phyloP scores from a whole-genome alignment of 2,888 invertebrate genomes.

The Pachymerium ferrugineum region DNA sequence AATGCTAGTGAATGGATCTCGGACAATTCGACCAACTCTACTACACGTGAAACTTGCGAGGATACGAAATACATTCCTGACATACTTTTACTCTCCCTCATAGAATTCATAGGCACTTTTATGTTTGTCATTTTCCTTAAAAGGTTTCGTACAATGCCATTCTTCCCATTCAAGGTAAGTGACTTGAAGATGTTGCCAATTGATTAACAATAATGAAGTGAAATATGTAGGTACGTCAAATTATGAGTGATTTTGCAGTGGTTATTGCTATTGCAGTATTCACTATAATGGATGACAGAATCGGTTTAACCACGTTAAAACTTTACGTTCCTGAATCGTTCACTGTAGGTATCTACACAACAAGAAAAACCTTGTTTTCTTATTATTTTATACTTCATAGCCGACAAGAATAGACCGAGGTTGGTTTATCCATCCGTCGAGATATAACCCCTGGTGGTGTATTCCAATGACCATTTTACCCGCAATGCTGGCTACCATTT shows the following conservation, averaged over 20 bases:
- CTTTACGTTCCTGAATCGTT: constrained; percentile 47
- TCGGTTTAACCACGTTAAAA: constrained; percentile 50
- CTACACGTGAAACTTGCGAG: neutral
- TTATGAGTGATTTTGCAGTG: constrained; percentile 53
- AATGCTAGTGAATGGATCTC: neutral
- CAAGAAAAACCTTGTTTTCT: neutral
- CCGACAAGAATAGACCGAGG: constrained; percentile 36
- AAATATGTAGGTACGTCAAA: constrained; percentile 47
- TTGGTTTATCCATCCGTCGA: constrained; percentile 38
- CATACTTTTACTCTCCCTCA: constrained; percentile 46
- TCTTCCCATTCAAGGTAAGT: constrained; percentile 43
- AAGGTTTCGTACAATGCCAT: constrained; percentile 42
- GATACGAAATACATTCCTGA: constrained; percentile 41
- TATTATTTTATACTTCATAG: constrained; percentile 35
- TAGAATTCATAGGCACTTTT: constrained; percentile 47
- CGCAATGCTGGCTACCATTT: constrained; percentile 51
- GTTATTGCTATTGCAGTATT: constrained; percentile 51
- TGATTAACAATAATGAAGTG: neutral
- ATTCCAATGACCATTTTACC: constrained; percentile 49
- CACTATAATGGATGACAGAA: constrained; percentile 46
- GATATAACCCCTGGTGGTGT: constrained; percentile 48
- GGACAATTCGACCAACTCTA: neutral
- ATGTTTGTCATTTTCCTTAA: constrained; percentile 43
- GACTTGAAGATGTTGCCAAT: neutral
- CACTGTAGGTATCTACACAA: constrained; percentile 32